These are phyloP conservation scores for Drosophila leonis DNA, from an alignment of 2,888 invertebrate genomes.

Conservation along the genomic window DNA sequence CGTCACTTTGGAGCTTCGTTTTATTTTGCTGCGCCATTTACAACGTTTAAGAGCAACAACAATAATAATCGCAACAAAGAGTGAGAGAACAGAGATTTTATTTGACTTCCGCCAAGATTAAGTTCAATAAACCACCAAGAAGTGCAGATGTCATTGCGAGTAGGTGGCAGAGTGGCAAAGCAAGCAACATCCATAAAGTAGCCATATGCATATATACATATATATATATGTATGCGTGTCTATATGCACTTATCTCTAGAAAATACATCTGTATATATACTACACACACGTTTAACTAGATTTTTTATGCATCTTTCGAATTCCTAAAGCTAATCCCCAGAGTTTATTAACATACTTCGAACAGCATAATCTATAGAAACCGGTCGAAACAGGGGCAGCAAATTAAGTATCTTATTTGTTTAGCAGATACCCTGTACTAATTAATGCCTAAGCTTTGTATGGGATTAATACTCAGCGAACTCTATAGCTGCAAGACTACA, in stretches of 20 bases:
- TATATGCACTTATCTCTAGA: not conserved
- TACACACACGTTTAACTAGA: not conserved
- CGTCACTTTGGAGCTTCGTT: slow-evolving; percentile 34
- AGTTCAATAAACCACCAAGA: slow-evolving; percentile 68
- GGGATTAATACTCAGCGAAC: not conserved
- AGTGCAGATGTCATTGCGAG: slow-evolving; percentile 4
- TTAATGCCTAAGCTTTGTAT: no score
- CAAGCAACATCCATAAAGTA: not conserved
- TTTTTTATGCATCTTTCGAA: slow-evolving; percentile 11
- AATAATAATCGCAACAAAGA: slow-evolving; percentile 11
- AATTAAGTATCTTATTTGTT: not conserved
- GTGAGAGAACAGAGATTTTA: slow-evolving; percentile 44
- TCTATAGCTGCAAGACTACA: not conserved
- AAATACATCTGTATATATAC: not conserved
- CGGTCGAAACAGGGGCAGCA: not conserved
- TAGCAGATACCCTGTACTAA: not conserved
- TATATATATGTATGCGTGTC: not conserved
- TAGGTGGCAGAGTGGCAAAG: slow-evolving; percentile 16
- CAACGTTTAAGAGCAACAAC: slow-evolving; percentile 37
- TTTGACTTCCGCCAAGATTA: slow-evolving; percentile 69
- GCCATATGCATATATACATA: not conserved
- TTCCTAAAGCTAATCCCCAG: slow-evolving; percentile 3
- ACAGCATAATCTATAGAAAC: slow-evolving; percentile 1
- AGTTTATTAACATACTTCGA: slow-evolving; percentile 3
- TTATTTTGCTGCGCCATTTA: slow-evolving; percentile 65